Base-by-base conservation (phyloP, 2,113 vertebrate species). In the Centropristis striata region DNA sequence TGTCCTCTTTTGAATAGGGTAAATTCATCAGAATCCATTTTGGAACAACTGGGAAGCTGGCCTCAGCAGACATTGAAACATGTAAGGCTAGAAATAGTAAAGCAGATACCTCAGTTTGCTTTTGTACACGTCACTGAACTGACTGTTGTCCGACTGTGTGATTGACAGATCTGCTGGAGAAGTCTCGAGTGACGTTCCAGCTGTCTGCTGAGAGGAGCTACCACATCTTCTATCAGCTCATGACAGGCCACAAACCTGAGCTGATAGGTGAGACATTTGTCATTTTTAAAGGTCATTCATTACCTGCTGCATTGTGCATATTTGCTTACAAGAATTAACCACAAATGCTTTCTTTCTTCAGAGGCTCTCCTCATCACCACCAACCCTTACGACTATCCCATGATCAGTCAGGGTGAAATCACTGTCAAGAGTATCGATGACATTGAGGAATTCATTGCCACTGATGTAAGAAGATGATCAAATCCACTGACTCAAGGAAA, bases 151-250 rank as follows among this genome's bases (percentile, higher is more conserved):
- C 37, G 9, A 50, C 49, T 61, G 0, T 51, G 49, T 54, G 27
- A 47, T 47, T 1, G 1, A 68, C 53, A 89, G 91, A 94, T 91
- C 81, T 94, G 74, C 90, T 92, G 80, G 93, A 92, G 59, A 88
- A 87, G 59, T 86, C 84, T 53, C 80, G 86, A 61, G 84, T 92
- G 50, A 89, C 85, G 0, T 94, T 89, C 72, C 93, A 94, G 85
- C 72, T 94, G 76, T 93, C 85, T 71, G 93, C 93, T 86, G 93
- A 94, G 88, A 93, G 93, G 69, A 94, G 93, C 75, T 94, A 93
- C 81, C 93, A 94, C 83, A 94, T 94, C 83, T 94, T 94, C 89
- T 94, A 94, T 42, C 93, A 94, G 83, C 91, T 94, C 28, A 83
- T 68, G 41, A 94, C 93, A 37, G 93, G 93, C 47, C 91, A 94